A percentile compares a stretch with the other conserved stretches of the same genome.
Conservation (phyloP, 2,113 vertebrate species). For the Calonectris borealis region DNA sequence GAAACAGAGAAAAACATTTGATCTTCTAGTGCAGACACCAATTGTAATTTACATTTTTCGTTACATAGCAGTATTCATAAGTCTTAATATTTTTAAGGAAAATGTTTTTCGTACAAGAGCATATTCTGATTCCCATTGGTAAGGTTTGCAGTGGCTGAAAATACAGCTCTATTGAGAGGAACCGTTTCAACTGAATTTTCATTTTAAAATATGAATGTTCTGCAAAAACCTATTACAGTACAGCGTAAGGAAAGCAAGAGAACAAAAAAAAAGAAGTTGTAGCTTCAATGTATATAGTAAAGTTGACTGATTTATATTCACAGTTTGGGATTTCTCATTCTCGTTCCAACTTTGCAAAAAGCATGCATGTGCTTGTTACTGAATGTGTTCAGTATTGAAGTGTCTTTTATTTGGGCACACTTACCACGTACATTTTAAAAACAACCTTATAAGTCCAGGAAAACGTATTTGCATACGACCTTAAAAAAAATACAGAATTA, state of each 20-base stretch:
- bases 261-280: neutral
- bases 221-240: neutral
- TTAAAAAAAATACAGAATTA: neutral
- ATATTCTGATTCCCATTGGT: neutral
- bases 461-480: neutral
- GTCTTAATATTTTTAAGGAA: neutral
- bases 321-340: neutral
- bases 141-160: neutral
- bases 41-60: neutral
- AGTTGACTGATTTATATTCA: conserved; percentile 14
- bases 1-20: neutral
- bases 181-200: neutral
- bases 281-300: neutral
- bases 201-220: conserved; percentile 35
- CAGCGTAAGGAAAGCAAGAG: neutral
- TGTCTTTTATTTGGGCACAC: neutral
- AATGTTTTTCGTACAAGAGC: neutral
- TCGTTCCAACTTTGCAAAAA: neutral
- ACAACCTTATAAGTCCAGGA: neutral
- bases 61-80: neutral
- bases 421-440: neutral
- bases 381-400: neutral
- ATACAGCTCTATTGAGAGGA: neutral
- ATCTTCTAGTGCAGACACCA: neutral
- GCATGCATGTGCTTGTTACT: neutral